phyloP scores from a whole-genome alignment of 1,140 invertebrate genomes.

The Lepidurus couesii region DNA sequence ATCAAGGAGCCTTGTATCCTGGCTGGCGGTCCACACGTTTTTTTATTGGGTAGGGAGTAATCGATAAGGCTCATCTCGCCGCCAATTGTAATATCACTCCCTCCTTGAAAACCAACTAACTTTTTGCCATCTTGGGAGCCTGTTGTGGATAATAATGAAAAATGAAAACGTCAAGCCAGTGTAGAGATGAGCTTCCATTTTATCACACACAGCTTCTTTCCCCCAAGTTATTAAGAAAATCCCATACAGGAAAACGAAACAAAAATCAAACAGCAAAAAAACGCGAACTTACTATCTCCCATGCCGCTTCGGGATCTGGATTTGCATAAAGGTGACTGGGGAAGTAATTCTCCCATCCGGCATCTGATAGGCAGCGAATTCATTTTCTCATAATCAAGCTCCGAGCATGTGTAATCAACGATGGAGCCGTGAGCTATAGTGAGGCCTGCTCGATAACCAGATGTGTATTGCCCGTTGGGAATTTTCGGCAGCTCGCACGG shows the following conservation, averaged over 20 bases:
- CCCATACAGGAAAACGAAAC: background rate
- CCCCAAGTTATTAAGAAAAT: constrained; percentile 12
- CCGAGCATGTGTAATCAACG: constrained; percentile 47
- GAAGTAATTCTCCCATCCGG: constrained; percentile 59
- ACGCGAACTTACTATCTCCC: background rate
- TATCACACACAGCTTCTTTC: background rate
- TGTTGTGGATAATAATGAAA: constrained; percentile 16
- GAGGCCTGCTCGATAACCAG: constrained; percentile 66
- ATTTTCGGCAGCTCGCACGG: constrained; percentile 68
- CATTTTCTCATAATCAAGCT: constrained; percentile 53
- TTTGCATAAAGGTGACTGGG: constrained; percentile 52
- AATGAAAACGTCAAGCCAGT: constrained; percentile 21
- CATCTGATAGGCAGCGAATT: constrained; percentile 54
- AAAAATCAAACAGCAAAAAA: background rate
- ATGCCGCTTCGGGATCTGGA: constrained; percentile 23
- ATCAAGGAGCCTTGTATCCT: constrained; percentile 61
- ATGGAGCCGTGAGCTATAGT: constrained; percentile 68
- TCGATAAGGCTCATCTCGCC: constrained; percentile 47
- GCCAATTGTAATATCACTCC: constrained; percentile 58
- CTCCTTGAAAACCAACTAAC: constrained; percentile 45
- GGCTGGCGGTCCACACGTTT: constrained; percentile 59
- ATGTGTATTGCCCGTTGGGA: constrained; percentile 63
- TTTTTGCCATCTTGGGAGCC: constrained; percentile 21
- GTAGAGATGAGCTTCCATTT: background rate
- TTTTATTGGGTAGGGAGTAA: constrained; percentile 26